Percentiles rank a stretch among this genome's conserved stretches.
These are phyloP conservation scores for Axis porcinus DNA, from an alignment of 2,113 vertebrate species.

Conservation along the genomic window DNA sequence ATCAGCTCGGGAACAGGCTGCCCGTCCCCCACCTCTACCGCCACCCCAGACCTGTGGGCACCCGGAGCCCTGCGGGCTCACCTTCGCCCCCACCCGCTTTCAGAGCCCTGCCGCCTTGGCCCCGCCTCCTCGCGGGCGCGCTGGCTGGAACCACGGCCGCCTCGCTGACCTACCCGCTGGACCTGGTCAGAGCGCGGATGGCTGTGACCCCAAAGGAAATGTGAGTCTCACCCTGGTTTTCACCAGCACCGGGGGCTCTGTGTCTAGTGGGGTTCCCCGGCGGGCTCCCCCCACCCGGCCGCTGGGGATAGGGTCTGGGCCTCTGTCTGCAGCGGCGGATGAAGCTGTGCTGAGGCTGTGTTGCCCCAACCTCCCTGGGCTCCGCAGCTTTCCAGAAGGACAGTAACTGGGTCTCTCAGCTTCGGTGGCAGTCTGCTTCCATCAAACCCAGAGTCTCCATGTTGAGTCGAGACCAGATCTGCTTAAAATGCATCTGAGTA, in stretches of 20 bases:
- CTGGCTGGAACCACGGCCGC: conserved; percentile 93
- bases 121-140: conserved; percentile 91
- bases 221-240: conserved; percentile 80
- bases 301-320: not conserved
- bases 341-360: not conserved
- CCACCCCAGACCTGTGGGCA: not conserved
- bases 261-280: not conserved
- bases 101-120: conserved; percentile 92
- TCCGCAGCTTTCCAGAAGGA: not conserved
- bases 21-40: not conserved
- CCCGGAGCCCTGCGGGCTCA: not conserved
- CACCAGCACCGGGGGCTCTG: not conserved
- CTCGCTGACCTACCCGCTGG: conserved; percentile 94
- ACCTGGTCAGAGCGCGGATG: conserved; percentile 98
- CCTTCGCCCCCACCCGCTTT: not conserved
- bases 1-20: not conserved
- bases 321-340: too few species aligned
- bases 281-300: not conserved
- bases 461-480: not conserved
- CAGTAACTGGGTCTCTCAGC: not conserved
- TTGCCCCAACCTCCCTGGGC: not conserved
- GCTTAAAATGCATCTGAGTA: not conserved
- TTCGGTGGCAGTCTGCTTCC: not conserved
- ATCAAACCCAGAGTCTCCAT: not conserved
- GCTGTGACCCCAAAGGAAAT: conserved; percentile 98